Percentiles rank a stretch among this genome's conserved stretches.
Evolutionary conservation across 2,888 invertebrate species (phyloP).

Genomic region (Mesochorus sp.): DNA sequence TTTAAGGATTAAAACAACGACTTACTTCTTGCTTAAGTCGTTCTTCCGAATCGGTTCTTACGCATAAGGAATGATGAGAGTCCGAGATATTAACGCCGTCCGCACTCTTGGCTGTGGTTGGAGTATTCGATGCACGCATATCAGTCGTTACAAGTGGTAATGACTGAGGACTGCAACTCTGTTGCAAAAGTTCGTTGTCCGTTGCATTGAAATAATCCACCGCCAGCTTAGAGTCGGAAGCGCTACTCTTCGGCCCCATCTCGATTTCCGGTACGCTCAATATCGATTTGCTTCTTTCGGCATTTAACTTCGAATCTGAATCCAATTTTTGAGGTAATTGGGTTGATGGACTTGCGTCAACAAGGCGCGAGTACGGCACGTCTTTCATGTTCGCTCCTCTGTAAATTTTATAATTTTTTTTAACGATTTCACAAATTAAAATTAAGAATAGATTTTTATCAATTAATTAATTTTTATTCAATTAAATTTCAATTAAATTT

Average conservation of each 20-base stretch:
- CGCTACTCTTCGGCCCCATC: constrained; percentile 89
- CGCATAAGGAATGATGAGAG: constrained; percentile 87
- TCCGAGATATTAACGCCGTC: constrained; percentile 85
- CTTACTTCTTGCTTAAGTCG: constrained; percentile 84
- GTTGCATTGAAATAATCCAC: constrained; percentile 87
- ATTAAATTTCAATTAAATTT: no score
- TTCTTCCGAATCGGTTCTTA: constrained; percentile 85
- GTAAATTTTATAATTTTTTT: constrained; percentile 46
- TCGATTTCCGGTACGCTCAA: constrained; percentile 83
- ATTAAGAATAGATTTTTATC: no score
- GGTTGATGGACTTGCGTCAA: constrained; percentile 86
- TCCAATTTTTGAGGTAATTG: constrained; percentile 86
- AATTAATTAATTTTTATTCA: no score
- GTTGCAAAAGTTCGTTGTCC: constrained; percentile 73
- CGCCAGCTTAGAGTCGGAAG: constrained; percentile 92
- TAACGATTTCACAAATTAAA: no score
- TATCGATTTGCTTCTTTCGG: constrained; percentile 82
- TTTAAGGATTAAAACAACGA: constrained; percentile 5
- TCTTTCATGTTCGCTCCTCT: constrained; percentile 84
- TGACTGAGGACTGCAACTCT: constrained; percentile 75
- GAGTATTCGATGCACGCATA: constrained; percentile 73
- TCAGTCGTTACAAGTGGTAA: constrained; percentile 74
- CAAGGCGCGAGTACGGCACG: constrained; percentile 91
- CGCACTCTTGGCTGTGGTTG: constrained; percentile 82
- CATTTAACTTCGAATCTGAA: constrained; percentile 88